Conservation (phyloP, 2,113 vertebrate genomes). For the Camelus bactrianus region DNA sequence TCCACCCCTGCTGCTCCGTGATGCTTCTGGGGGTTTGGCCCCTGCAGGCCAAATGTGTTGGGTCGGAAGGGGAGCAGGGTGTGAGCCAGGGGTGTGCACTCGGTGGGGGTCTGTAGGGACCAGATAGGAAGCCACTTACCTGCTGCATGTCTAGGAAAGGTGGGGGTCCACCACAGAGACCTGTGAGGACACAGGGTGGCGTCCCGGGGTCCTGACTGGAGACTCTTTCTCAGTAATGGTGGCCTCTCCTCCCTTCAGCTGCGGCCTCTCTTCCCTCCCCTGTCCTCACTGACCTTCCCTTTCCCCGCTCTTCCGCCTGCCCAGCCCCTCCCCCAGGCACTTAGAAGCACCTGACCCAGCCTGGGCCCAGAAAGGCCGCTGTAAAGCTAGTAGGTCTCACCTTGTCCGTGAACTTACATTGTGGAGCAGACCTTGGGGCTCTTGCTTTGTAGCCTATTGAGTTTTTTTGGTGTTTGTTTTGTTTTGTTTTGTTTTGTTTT, state of each 20-base stretch:
- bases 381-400: neutral
- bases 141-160: neutral
- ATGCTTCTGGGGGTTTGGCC: neutral
- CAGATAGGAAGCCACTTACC: neutral
- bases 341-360: neutral
- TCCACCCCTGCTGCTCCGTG: accelerated
- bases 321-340: neutral
- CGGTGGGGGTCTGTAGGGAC: accelerated
- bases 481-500: neutral
- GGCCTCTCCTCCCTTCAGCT: neutral
- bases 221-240: neutral
- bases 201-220: neutral
- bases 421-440: neutral
- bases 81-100: no score
- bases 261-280: neutral
- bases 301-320: neutral
- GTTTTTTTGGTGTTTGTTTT: neutral
- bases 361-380: neutral
- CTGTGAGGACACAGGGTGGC: neutral
- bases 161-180: neutral
- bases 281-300: neutral
- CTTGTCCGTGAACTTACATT: neutral
- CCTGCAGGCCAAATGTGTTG: accelerated
- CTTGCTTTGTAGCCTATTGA: neutral
- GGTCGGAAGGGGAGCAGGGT: neutral